phyloP scores from a whole-genome alignment of 2,797 vertebrate species.

The Psittacula echo region DNA sequence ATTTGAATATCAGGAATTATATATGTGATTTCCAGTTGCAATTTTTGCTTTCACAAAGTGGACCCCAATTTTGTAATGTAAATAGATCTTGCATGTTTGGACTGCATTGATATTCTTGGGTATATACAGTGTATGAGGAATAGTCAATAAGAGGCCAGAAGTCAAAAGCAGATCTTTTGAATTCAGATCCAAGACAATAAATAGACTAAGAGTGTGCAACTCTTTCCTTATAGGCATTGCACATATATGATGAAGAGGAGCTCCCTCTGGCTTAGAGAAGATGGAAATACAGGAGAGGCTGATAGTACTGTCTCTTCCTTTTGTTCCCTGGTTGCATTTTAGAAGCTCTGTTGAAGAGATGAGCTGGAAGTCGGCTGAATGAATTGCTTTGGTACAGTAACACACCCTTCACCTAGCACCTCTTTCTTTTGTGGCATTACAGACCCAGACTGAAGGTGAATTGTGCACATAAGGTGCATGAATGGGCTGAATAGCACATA shows the following conservation, averaged over 20 bases:
- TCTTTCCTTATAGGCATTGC: not conserved
- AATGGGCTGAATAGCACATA: accelerated
- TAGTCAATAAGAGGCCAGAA: not conserved
- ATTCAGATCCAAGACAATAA: not conserved
- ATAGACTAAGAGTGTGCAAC: not conserved
- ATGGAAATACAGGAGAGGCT: not conserved
- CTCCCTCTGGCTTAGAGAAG: not conserved
- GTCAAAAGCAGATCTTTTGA: not conserved
- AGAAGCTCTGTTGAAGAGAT: not conserved
- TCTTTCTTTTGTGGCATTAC: not conserved
- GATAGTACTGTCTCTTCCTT: not conserved
- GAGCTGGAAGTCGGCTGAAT: not conserved
- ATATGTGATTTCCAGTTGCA: not conserved
- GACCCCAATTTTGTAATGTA: not conserved
- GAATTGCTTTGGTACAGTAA: not conserved
- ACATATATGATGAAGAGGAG: not conserved
- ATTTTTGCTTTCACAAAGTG: not conserved
- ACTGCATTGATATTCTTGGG: not conserved
- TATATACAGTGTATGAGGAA: not conserved
- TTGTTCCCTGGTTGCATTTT: not conserved
- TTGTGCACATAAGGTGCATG: not conserved
- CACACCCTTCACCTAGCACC: not conserved
- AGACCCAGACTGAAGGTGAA: not conserved
- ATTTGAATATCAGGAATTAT: not conserved
- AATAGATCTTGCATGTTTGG: not conserved